Conservation (phyloP, 1,140 invertebrate species). For the Drosophila ogumai region DNA sequence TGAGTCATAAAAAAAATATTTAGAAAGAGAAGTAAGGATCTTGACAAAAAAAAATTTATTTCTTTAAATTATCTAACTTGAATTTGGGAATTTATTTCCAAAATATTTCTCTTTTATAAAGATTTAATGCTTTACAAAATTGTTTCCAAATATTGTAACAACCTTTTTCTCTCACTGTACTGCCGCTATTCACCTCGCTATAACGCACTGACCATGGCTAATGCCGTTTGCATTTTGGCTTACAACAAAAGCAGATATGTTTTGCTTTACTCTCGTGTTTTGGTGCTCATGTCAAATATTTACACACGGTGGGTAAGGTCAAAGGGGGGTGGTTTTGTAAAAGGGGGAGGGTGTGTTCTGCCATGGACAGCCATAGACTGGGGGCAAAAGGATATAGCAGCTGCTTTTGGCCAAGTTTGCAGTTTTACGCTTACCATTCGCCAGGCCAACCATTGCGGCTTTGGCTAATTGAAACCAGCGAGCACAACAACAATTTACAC, state of each 20-base stretch:
- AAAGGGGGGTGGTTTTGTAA: neutral
- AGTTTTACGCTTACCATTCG: conserved; percentile 41
- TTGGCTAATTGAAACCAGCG: conserved; percentile 68
- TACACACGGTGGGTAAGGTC: conserved; percentile 47
- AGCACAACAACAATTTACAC: neutral
- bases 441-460: conserved; percentile 50
- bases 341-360: too few relatives aligned
- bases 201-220: conserved; percentile 72
- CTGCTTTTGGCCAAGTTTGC: conserved; percentile 16
- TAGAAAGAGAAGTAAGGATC: rapidly evolving
- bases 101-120: too few relatives aligned
- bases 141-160: neutral
- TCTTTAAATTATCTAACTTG: too few relatives aligned
- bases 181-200: conserved; percentile 18
- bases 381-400: conserved; percentile 13
- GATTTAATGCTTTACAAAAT: neutral
- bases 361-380: neutral
- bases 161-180: conserved; percentile 16
- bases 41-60: too few relatives aligned
- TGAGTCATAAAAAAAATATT: neutral
- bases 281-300: conserved; percentile 67
- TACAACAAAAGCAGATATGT: conserved; percentile 47
- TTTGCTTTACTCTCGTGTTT: conserved; percentile 34
- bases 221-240: conserved; percentile 75
- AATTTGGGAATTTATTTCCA: neutral